Evolutionary conservation across 2,113 vertebrate genomes (phyloP).

Genomic region (Dicentrarchus labrax): DNA sequence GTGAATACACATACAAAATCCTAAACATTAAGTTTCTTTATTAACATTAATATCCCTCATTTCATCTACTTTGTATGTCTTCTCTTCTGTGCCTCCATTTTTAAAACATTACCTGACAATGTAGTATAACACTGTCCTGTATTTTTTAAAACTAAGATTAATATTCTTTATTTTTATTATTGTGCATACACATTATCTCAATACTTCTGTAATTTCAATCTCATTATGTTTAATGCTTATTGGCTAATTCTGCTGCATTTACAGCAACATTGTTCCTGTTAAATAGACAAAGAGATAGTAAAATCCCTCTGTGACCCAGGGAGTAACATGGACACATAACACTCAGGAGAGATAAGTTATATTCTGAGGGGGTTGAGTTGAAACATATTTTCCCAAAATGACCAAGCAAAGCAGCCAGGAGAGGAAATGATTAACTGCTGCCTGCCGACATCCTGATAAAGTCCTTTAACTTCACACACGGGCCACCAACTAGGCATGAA

Average conservation of each 20-base stretch:
- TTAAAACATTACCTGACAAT: too few relatives aligned
- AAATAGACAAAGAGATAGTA: not conserved
- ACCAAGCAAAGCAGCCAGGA: constrained; percentile 3
- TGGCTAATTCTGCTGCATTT: not conserved
- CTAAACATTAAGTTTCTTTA: too few relatives aligned
- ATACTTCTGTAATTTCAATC: not conserved
- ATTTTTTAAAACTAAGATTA: not conserved
- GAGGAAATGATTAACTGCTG: constrained; percentile 61
- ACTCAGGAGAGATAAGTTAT: not conserved
- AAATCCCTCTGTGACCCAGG: not conserved
- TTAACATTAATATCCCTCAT: too few relatives aligned
- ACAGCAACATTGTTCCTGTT: not conserved
- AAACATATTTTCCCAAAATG: constrained; percentile 2
- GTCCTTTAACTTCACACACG: not conserved
- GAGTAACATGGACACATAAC: not conserved
- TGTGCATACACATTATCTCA: not conserved
- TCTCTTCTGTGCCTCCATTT: too few relatives aligned
- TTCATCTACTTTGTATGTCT: too few relatives aligned
- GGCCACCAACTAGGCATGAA: not conserved
- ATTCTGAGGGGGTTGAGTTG: not conserved
- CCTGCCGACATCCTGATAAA: not conserved
- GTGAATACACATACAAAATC: not conserved
- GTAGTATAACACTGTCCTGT: not conserved
- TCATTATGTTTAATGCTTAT: not conserved
- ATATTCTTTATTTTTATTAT: not conserved